Evolutionary conservation across 2,797 vertebrate species (phyloP).

Genomic region (Staurois parvus): DNA sequence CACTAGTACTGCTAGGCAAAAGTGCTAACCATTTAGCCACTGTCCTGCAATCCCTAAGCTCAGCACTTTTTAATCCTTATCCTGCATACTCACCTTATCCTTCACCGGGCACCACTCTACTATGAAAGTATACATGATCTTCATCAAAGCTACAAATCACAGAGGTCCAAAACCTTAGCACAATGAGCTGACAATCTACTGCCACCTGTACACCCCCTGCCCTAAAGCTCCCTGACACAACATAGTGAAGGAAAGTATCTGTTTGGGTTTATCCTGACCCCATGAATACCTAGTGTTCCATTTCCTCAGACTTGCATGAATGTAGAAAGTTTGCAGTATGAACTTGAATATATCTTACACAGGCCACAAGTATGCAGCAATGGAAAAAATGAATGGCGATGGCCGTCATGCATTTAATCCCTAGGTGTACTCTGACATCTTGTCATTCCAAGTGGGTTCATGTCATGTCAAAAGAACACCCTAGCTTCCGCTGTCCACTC

Average conservation of each 20-base stretch:
- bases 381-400: background rate
- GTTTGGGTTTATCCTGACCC: too few relatives aligned
- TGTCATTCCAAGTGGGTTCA: slow-evolving; percentile 40
- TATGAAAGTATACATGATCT: too few relatives aligned
- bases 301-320: background rate
- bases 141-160: too few relatives aligned
- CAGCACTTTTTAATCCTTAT: too few relatives aligned
- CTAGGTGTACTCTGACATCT: slow-evolving; percentile 18
- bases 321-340: background rate
- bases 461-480: slow-evolving; percentile 19
- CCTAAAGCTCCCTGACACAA: too few relatives aligned
- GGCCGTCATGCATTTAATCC: slow-evolving; percentile 8
- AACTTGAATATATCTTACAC: slow-evolving; percentile 6
- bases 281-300: background rate
- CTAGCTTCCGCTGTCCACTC: background rate
- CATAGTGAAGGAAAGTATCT: too few relatives aligned
- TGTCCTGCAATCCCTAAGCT: too few relatives aligned
- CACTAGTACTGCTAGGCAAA: too few relatives aligned
- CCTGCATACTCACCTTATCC: too few relatives aligned
- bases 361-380: background rate
- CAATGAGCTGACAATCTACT: background rate
- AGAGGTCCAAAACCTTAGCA: background rate
- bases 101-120: too few relatives aligned
- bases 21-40: too few relatives aligned
- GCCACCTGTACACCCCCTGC: background rate